Base-by-base conservation (phyloP, 92 coral and sea anemone species). In the Siderastrea radians region DNA sequence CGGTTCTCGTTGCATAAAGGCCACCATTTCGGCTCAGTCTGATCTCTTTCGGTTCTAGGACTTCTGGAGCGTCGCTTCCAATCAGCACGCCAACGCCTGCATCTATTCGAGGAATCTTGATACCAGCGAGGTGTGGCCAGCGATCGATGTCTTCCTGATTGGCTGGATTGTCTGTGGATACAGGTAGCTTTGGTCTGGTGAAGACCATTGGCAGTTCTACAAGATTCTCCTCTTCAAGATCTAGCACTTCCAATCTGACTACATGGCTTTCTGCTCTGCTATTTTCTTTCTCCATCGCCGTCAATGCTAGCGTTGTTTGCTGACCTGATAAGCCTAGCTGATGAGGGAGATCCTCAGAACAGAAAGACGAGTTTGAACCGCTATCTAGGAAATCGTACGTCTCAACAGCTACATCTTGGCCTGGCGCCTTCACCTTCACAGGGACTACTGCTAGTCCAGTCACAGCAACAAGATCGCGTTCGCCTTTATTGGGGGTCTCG, bases 401-500 rank as follows among this genome's bases (percentile, higher is more conserved):
- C 26, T 85, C 59, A 3, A 90, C 51, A 0, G n/a, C 19, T 0
- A 26, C 12, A 57, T 75, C 65, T n/a, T 72, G 13, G 49, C 92
- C 93, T 10, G 52, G 55, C 13, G 85, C 94, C 62, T 73, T 81
- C 0, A 92, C 97, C 38, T 89, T 92, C 47, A 94, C 95, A 6
- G 91, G 92, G 2, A 93, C 87, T 15, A 87, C 72, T 1, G 96
- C 77, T 0, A 87, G 84, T 0, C 90, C 89, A 1, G 87, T 83
- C 0, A 49, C 68, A 4, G 86, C 10, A 1, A 65, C 12, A 43
- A 65, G 59, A 85, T 63, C 65, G 49, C 38, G 38, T 26, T 26
- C 38, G 38, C 38, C 38, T 26, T 26, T 26, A 26, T 26, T 26
- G 38, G 38, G 38, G 38, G 38, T 26, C 38, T 55, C 87, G n/a